Percentiles rank a stretch among this genome's conserved stretches.
Evolutionary conservation across 2,113 vertebrate genomes (phyloP).

Genomic region (Phaethon lepturus): DNA sequence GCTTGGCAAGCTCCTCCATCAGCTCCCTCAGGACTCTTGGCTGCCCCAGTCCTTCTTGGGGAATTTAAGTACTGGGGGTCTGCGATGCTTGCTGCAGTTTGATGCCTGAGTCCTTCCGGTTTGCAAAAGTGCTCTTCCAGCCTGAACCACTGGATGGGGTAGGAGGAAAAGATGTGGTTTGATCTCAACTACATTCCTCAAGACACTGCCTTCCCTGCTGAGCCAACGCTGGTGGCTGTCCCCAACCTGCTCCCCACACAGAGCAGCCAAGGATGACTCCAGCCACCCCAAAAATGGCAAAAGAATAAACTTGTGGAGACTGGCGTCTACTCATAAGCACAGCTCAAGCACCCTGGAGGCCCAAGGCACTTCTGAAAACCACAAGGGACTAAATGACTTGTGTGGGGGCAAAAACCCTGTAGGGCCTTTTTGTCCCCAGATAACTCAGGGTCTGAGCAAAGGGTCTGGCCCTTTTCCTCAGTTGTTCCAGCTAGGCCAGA

Average conservation of each 20-base stretch:
- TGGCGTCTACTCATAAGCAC: not conserved
- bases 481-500: not conserved
- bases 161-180: not conserved
- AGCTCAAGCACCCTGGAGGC: not conserved
- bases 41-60: not conserved
- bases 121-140: not conserved
- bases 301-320: not conserved
- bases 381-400: not conserved
- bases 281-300: not conserved
- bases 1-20: too few relatives aligned
- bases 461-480: not conserved
- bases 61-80: not conserved
- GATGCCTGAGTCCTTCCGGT: rapidly evolving
- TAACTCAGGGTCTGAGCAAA: rapidly evolving
- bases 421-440: rapidly evolving
- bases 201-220: rapidly evolving
- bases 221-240: not conserved
- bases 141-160: constrained; percentile 32
- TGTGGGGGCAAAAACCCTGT: rapidly evolving
- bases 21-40: too few relatives aligned
- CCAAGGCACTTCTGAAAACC: not conserved
- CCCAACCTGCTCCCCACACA: not conserved
- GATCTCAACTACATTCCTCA: rapidly evolving
- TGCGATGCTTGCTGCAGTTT: rapidly evolving
- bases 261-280: not conserved